phyloP scores from a whole-genome alignment of 2,113 vertebrate species.

The Electrona antarctica region DNA sequence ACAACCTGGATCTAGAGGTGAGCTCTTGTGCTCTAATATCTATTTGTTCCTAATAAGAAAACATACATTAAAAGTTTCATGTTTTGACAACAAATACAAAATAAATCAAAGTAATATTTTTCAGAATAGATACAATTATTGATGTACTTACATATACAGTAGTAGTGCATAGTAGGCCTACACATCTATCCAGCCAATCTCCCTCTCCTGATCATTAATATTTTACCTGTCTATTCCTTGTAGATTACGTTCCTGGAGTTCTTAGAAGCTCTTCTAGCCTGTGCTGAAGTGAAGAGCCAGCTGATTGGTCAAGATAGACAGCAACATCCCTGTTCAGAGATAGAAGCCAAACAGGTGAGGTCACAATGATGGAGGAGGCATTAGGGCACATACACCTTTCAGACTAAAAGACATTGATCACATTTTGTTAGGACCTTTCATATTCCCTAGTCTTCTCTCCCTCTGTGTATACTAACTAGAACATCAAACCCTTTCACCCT shows the following conservation, averaged over 20 bases:
- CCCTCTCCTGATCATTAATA: neutral
- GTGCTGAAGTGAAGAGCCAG: slow-evolving; percentile 74
- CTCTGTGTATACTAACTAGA: too few relatives aligned
- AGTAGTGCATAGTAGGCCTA: too few relatives aligned
- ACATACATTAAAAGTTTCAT: too few relatives aligned
- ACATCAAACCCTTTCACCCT: too few relatives aligned
- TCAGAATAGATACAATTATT: too few relatives aligned
- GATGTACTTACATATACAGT: too few relatives aligned
- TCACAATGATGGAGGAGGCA: neutral
- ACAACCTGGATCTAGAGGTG: slow-evolving; percentile 86
- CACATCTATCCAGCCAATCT: too few relatives aligned
- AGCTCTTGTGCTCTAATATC: slow-evolving; percentile 15
- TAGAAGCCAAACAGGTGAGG: neutral
- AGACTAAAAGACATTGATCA: neutral
- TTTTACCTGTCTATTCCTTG: neutral
- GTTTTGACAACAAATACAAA: too few relatives aligned
- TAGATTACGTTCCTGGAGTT: slow-evolving; percentile 94
- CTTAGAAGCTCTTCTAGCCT: slow-evolving; percentile 89
- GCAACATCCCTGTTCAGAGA: neutral
- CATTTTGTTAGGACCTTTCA: slow-evolving; percentile 36
- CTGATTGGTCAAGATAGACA: neutral
- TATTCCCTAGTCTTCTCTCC: neutral
- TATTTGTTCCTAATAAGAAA: neutral
- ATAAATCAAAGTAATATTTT: too few relatives aligned
- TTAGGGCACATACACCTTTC: neutral